Percentiles rank a stretch among this genome's conserved stretches.
These are phyloP conservation scores for Eulimnadia texana DNA, from an alignment of 1,140 invertebrate species.

Conservation along the genomic window DNA sequence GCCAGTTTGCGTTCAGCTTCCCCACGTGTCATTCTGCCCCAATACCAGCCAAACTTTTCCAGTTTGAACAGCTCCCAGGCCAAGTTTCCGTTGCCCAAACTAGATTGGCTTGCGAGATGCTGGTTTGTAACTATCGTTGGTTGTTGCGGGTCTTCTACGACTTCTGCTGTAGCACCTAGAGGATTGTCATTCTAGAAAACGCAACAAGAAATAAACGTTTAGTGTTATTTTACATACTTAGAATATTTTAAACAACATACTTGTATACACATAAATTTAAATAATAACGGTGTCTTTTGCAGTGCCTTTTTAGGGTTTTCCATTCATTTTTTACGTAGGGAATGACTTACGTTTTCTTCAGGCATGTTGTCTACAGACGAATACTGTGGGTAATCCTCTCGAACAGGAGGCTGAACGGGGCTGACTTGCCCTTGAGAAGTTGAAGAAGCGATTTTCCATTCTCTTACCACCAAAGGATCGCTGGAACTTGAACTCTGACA, in stretches of 20 bases:
- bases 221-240: too few species aligned
- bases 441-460: not conserved
- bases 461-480: conserved; percentile 2
- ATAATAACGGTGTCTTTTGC: too few species aligned
- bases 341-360: too few species aligned
- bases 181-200: too few species aligned
- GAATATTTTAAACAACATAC: too few species aligned
- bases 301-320: too few species aligned
- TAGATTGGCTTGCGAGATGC: not conserved
- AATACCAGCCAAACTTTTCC: conserved; percentile 48
- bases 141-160: not conserved
- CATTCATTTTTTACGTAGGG: too few species aligned
- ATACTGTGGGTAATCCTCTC: too few species aligned
- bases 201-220: too few species aligned
- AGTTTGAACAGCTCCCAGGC: conserved; percentile 39
- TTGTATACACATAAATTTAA: too few species aligned
- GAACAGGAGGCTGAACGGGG: too few species aligned
- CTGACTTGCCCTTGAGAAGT: not conserved
- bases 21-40: conserved; percentile 44
- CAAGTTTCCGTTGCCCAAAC: conserved; percentile 12
- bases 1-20: conserved; percentile 45
- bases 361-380: too few species aligned
- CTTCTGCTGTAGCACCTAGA: not conserved
- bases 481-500: not conserved
- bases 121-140: not conserved